Evolutionary conservation across 2,113 vertebrate species (phyloP), one percentile per base, ranked within the genome.

Genomic region (Laticauda colubrina): DNA sequence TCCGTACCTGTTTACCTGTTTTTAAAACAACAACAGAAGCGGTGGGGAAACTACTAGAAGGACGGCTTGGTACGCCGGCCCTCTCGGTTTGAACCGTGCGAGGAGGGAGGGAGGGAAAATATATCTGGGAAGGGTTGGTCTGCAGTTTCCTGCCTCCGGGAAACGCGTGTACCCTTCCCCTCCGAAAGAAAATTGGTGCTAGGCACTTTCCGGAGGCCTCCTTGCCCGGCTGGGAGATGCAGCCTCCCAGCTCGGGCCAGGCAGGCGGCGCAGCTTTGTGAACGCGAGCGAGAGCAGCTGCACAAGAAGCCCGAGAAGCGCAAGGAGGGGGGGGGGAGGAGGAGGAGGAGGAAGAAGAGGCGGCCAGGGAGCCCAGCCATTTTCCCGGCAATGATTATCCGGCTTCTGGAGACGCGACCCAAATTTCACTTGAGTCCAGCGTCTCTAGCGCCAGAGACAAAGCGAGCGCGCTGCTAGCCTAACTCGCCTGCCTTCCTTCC

Each of bases 201-300:
- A 2, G 54, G 90, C 4, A 26, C n/a, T 61, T 20, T 87, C 15
- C 4, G 61, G 88, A 59, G 86, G 57, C 39, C 87, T 55, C 54
- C 0, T 59, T 94, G 9, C 43, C 3, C 5, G 7, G 34, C 51
- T 34, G 0, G 0, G 18, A 12, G 59, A 1, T 12, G 5, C 48
- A 89, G 75, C 51, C 89, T n/a, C 51, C 18, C 53, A 56, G 48
- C 15, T 94, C 48, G 92, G 64, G 89, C 69, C 26, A 85, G 4
- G 85, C 95, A 69, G 92, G 90, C 93, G 20, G 43, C 87, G 23
- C 90, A 96, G 96, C 96, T 94, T 96, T 97, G 94, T 97, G 95
- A 93, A 96, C 95, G 93, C 45, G 12, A 87, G 85, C 75, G 11
- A 53, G 88, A 92, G 92, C 92, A 20, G 5, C 92, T 92, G 95